Evolutionary conservation across 2,888 invertebrate genomes (phyloP), one percentile per base, ranked within the genome.

Genomic region (Eristalis intricaria): DNA sequence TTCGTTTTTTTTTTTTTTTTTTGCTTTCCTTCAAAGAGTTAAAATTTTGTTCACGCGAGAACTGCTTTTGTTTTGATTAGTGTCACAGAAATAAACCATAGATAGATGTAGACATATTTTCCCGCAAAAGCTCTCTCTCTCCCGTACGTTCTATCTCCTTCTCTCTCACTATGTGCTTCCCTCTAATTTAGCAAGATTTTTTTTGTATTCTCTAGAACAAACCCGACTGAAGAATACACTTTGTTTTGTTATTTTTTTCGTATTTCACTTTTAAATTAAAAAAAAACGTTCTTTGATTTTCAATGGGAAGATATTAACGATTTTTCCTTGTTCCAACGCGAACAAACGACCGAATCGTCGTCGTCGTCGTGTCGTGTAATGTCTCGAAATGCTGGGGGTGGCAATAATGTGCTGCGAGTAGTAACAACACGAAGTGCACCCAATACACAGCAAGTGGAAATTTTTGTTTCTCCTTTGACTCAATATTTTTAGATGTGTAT

Each of bases 1-100:
- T 50, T 19, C 19, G 19, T 19, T 22, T 65, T n/a, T n/a, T n/a
- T n/a, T n/a, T n/a, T n/a, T n/a, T n/a, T n/a, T n/a, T n/a, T n/a
- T n/a, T n/a, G n/a, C n/a, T n/a, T 8, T 60, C 43, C 29, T 50
- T 70, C 63, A 50, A 71, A 77, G 38, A 68, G 68, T 79, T 64
- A 19, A 71, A 71, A 66, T 8, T 50, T 50, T 66, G 61, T 50
- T 58, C 71, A 80, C 75, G 68, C 19, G 64, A 74, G 69, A 75
- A 50, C 50, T 50, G 71, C 73, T 80, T 84, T 87, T 87, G 79
- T 87, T 87, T 87, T 87, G 87, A 80, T 84, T 87, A 76, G 68
- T 87, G 79, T 83, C 80, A 76, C 83, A n/a, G 58, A 82, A 86
- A 74, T 82, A 86, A 74, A 82, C 64, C 15, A 60, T 78, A 82